These are phyloP conservation scores for Coenonympha glycerion DNA, from an alignment of 2,888 invertebrate species.

Conservation along the genomic window DNA sequence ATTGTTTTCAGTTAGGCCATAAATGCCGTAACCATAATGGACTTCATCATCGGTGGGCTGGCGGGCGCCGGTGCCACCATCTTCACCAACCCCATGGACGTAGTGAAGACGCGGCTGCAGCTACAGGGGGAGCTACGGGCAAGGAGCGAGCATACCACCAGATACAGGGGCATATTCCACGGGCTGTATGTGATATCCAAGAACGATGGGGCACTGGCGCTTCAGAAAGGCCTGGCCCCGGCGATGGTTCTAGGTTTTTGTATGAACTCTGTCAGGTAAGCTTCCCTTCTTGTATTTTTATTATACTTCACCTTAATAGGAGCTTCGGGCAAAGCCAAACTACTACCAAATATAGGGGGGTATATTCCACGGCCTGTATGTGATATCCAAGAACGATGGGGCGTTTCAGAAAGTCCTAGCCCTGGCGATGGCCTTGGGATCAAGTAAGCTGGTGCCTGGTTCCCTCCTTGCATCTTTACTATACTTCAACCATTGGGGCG, in stretches of 20 bases:
- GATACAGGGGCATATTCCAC: slow-evolving; percentile 85
- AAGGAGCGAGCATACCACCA: slow-evolving; percentile 61
- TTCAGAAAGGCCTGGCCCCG: slow-evolving; percentile 86
- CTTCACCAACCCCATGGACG: slow-evolving; percentile 92
- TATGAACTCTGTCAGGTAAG: slow-evolving; percentile 74
- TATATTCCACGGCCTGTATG: too few relatives aligned
- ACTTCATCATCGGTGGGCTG: slow-evolving; percentile 82
- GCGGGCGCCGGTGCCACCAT: slow-evolving; percentile 85
- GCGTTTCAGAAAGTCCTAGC: too few relatives aligned
- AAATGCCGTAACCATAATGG: slow-evolving; percentile 59
- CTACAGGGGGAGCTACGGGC: slow-evolving; percentile 85
- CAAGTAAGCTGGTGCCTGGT: too few relatives aligned
- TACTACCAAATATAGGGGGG: too few relatives aligned
- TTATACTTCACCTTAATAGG: too few relatives aligned
- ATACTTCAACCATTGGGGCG: too few relatives aligned
- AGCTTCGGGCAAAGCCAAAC: too few relatives aligned
- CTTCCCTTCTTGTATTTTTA: too few relatives aligned
- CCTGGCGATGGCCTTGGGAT: too few relatives aligned
- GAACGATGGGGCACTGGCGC: slow-evolving; percentile 83
- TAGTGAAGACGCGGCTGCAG: slow-evolving; percentile 90
- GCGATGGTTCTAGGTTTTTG: slow-evolving; percentile 86
- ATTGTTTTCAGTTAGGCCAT: background rate
- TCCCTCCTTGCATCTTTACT: too few relatives aligned
- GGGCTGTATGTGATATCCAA: slow-evolving; percentile 82
- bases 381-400: too few relatives aligned